Base-by-base conservation (phyloP, 2,888 invertebrate species). In the Heliconius ethilla region DNA sequence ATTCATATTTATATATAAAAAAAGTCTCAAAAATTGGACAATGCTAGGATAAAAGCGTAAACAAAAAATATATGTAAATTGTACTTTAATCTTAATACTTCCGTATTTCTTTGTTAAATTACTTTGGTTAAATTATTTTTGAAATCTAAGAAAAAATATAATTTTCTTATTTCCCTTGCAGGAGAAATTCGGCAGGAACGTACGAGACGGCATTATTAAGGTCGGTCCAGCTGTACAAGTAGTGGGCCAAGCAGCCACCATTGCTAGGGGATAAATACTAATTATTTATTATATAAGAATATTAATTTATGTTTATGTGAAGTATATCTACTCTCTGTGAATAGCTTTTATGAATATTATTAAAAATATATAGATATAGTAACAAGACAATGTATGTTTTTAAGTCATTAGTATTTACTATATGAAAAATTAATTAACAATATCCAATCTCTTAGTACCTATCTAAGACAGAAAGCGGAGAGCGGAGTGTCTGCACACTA, bases 221-320 rank as follows among this genome's bases (percentile, higher is more conserved):
- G 90, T 89, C 0, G 90, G 86, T 0, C 90, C 90, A 62, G 90
- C 90, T 0, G 84, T 90, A 0, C 82, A 82, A 4, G 89, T 90
- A 0, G 79, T 89, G 1, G 89, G 89, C 2, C 83, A 87, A 63
- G 88, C 88, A 0, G 80, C 83, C 3, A 63, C 83, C 13, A 82
- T 86, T 9, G 81, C 82, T 18, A 83, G 84, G 70, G 87, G 88
- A 82, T 87, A 87, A 84, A 55, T 18, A 33, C 1, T 33, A 18
- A n/a, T 3, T 37, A 72, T 45, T 27, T 37, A n/a, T 69, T 55
- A 10, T 55, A n/a, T 22, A 59, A 59, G 9, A 59, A 59, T 59
- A 22, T n/a, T 22, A 10, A 59, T 10, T n/a, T 59, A 59, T 59
- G 9, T 59, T n/a, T n/a, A 59, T n/a, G 3, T n/a, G 3, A n/a